Percentiles rank a stretch among this genome's conserved stretches.
Conservation (phyloP, 2,888 invertebrate genomes). For the Mantis religiosa region DNA sequence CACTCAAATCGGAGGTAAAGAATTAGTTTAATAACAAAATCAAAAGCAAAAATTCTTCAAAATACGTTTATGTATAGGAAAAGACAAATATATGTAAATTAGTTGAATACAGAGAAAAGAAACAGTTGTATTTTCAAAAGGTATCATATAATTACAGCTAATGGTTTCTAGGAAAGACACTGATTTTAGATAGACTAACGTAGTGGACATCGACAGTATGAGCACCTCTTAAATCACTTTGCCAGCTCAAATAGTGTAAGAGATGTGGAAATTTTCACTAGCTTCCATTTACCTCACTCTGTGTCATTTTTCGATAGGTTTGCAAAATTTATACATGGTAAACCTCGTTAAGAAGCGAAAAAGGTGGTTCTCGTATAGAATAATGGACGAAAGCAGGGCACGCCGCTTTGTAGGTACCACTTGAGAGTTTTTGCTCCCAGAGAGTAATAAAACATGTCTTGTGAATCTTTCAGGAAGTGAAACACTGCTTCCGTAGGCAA, state of each 20-base stretch:
- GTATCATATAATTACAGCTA: no score
- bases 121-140: no score
- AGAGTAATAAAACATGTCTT: neutral
- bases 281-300: neutral
- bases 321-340: neutral
- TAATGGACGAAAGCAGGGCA: neutral
- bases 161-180: no score
- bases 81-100: no score
- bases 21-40: no score
- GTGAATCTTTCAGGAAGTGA: neutral
- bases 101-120: no score
- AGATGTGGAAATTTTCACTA: neutral
- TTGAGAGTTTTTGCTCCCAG: neutral
- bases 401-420: neutral
- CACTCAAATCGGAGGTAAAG: no score
- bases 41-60: no score
- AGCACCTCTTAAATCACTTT: no score
- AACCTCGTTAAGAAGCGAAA: neutral
- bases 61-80: no score
- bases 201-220: no score
- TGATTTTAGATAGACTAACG: no score
- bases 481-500: neutral
- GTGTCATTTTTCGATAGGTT: neutral
- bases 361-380: neutral
- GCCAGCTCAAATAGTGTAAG: neutral